phyloP scores from a whole-genome alignment of 37 sponge, comb jelly and placozoan species.

The Spongilla lacustris region DNA sequence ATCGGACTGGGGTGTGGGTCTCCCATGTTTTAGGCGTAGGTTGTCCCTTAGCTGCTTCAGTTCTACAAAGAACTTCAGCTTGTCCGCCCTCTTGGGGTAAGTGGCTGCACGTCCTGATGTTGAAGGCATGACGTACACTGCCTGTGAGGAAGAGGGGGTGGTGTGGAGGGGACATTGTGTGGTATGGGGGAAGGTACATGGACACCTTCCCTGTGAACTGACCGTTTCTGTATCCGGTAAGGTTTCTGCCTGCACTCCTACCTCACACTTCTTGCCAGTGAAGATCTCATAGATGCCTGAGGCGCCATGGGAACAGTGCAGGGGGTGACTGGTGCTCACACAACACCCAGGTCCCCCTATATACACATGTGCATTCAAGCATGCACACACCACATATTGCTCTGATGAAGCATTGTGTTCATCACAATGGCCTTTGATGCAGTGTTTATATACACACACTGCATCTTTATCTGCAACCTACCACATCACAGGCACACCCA shows the following conservation, averaged over 20 bases:
- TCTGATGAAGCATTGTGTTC: no score
- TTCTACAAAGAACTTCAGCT: slow-evolving; percentile 85
- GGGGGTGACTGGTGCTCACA: neutral
- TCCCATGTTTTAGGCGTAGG: slow-evolving; percentile 22
- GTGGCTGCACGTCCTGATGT: slow-evolving; percentile 86
- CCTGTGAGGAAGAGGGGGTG: slow-evolving; percentile 24
- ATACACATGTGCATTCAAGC: neutral
- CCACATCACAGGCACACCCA: no score
- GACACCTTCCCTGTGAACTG: no score
- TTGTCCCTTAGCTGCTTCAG: slow-evolving; percentile 72
- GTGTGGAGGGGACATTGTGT: neutral
- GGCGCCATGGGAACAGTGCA: neutral
- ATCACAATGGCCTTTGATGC: no score
- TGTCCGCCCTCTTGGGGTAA: slow-evolving; percentile 78
- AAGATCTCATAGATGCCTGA: slow-evolving; percentile 83
- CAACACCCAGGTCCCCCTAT: neutral
- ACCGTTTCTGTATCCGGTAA: slow-evolving; percentile 83
- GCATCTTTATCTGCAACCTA: no score
- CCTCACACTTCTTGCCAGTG: slow-evolving; percentile 74
- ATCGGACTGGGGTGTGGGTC: no score
- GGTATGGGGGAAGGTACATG: neutral
- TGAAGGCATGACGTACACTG: slow-evolving; percentile 93
- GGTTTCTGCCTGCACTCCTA: slow-evolving; percentile 69
- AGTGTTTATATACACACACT: no score
- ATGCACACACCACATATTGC: neutral